These are phyloP conservation scores for Eulemur albifrons DNA, from an alignment of 2,797 vertebrate species.

Conservation along the genomic window DNA sequence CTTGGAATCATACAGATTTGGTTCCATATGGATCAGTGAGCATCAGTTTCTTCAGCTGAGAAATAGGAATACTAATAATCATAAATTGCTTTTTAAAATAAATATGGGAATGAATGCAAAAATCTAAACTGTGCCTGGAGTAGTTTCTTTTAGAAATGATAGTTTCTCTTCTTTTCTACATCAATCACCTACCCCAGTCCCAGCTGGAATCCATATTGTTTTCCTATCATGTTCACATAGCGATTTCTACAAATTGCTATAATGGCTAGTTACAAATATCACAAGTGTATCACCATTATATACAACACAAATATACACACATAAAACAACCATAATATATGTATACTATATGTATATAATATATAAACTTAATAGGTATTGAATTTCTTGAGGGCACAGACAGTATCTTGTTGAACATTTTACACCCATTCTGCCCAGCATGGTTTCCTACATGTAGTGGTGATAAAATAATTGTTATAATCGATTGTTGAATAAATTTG, in stretches of 20 bases:
- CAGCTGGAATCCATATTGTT: neutral
- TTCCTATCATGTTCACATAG: neutral
- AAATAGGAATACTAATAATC: neutral
- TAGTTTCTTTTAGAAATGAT: neutral
- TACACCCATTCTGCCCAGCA: neutral
- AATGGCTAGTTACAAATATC: neutral
- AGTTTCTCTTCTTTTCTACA: neutral
- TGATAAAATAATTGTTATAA: neutral
- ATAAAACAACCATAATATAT: neutral
- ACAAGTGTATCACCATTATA: neutral
- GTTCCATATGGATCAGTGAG: neutral
- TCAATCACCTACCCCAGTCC: neutral
- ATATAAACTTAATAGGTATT: fast-evolving
- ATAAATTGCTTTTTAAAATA: neutral
- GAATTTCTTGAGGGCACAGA: neutral
- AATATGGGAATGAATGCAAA: neutral
- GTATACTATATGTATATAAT: neutral
- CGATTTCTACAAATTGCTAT: neutral
- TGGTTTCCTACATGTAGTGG: no score
- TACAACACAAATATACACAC: neutral
- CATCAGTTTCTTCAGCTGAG: neutral
- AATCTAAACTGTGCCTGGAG: neutral
- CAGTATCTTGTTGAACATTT: neutral
- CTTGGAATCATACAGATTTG: neutral
- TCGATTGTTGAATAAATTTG: neutral